Base-by-base conservation (phyloP, 2,113 vertebrate species). In the Saccopteryx bilineata region DNA sequence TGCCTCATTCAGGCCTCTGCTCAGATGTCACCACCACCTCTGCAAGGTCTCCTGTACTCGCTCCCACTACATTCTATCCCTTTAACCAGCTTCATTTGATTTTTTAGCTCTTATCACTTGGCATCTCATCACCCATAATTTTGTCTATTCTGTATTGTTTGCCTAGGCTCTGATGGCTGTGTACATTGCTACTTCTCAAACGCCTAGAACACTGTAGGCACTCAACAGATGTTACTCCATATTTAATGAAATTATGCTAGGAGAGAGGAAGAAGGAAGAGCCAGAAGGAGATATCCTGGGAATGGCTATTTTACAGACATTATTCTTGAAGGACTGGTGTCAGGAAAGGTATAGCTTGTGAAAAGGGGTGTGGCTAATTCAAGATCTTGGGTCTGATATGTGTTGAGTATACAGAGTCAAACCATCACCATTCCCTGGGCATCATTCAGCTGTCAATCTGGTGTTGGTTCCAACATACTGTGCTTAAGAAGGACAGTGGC, bases 401-500 rank as follows among this genome's bases (percentile, higher is more conserved):
- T 81, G 23, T 12, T 1, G 7, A 60, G 14, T 74, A 56, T 0
- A 65, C 21, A 31, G 7, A 56, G 31, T 33, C 68, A 58, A 65
- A 50, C 10, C 3, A 7, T 69, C 61, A 24, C 31, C 33, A 31
- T 68, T 88, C 17, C 52, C 52, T n/a, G 11, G 39, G 76, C 23
- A 56, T 85, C 76, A 48, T 8, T 90, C 48, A 21, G 33, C n/a
- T 39, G 66, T 46, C 58, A 75, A 3, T 89, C 66, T 93, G 81
- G 28, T 63, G 39, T 52, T 46, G 21, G 33, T 87, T 90, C 74
- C 28, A 18, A 54, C 46, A 8, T 8, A 78, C 18, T 87, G 52
- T 84, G 56, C 74, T 92, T 92, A 96, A 92, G 19, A 92, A 69
- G 2, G 14, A 88, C 39, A 39, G 75, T 88, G 66, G 52, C 74